Evolutionary conservation across 1,140 invertebrate genomes (phyloP).

Genomic region (Sipha flava): DNA sequence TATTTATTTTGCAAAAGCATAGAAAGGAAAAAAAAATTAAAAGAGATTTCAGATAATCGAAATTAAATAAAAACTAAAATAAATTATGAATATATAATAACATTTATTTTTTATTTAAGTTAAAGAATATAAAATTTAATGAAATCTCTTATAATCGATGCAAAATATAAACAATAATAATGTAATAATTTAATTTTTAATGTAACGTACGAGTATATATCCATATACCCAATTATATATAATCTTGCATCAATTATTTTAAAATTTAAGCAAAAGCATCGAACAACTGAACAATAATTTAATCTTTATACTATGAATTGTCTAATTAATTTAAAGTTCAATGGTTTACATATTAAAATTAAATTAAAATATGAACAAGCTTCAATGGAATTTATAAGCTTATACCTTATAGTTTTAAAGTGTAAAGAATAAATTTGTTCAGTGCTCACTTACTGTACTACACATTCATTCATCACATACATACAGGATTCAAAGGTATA

Average conservation of each 20-base stretch:
- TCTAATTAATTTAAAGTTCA: background rate
- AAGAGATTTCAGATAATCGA: background rate
- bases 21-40: background rate
- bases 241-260: background rate
- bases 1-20: background rate
- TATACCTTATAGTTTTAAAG: too few relatives aligned
- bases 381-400: too few relatives aligned
- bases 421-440: background rate
- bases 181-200: too few relatives aligned
- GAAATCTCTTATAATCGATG: slow-evolving; percentile 6
- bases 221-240: background rate
- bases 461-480: slow-evolving; percentile 19
- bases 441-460: background rate
- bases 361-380: too few relatives aligned
- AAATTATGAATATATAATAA: background rate
- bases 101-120: background rate
- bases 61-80: background rate
- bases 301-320: background rate
- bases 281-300: background rate
- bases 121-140: background rate
- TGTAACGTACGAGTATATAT: too few relatives aligned
- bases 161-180: background rate
- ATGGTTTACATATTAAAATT: too few relatives aligned
- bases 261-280: background rate
- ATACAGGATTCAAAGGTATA: slow-evolving; percentile 1